These are phyloP conservation scores for Rhabdophis nuchalis DNA, from an alignment of 2,797 vertebrate species.

Conservation along the genomic window DNA sequence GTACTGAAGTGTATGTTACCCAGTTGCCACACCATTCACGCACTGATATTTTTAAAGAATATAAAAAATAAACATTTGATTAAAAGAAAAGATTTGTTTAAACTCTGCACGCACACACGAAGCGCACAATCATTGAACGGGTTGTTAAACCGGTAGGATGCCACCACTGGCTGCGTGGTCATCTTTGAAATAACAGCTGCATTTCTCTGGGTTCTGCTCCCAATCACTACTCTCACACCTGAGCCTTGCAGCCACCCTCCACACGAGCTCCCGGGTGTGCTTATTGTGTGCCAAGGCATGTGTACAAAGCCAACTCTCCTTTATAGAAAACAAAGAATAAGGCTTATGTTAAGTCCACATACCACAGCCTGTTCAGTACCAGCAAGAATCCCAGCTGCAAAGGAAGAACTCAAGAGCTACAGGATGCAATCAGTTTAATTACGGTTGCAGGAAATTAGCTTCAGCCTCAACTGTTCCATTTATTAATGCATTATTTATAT, in stretches of 20 bases:
- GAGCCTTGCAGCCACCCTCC: neutral
- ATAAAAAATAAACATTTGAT: no score
- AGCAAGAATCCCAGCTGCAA: neutral
- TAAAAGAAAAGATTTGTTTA: no score
- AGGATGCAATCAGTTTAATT: constrained; percentile 1
- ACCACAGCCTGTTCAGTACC: neutral
- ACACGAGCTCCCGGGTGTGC: neutral
- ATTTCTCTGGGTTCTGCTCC: neutral
- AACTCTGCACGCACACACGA: no score
- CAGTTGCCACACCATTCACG: no score
- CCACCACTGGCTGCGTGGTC: neutral
- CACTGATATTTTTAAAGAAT: no score
- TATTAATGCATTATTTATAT: constrained; percentile 23
- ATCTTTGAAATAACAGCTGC: neutral
- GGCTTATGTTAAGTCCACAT: neutral
- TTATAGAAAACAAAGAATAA: neutral
- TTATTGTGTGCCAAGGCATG: neutral
- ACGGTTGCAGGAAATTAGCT: neutral
- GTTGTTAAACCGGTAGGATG: no score
- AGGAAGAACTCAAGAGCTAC: neutral
- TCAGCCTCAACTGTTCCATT: neutral
- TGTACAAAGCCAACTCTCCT: neutral
- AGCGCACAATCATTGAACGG: no score
- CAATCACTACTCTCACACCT: neutral
- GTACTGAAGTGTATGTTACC: no score